Evolutionary conservation across 64 coral and sea anemone species (phyloP), one percentile per base, ranked within the genome.

Genomic region (Montipora cactus): DNA sequence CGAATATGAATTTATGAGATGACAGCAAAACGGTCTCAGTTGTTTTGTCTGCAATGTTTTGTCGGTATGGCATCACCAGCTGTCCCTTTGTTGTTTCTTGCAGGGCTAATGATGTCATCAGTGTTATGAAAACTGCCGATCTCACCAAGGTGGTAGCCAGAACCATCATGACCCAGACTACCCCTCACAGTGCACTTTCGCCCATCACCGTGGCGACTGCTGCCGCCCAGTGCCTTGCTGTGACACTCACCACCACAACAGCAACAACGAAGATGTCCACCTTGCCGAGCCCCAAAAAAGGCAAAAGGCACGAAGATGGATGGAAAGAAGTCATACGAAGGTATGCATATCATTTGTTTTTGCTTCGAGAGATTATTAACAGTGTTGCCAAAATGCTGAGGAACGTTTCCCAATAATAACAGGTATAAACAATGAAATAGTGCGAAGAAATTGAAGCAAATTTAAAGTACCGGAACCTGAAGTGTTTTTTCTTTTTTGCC

Each of bases 131-230:
- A 64, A 98, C 96, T 1, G 83, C 96, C 0, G 94, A 95, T 75
- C 88, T 98, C 45, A 98, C 94, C 21, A 98, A 98, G 79, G 96
- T 84, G 14, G 94, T 98, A n/a, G 94, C 96, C 0, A 93, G 91
- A 5, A 98, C 94, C 44, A 98, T 98, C 49, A 90, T 94, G 71
- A 97, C 95, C 37, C 94, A 90, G 74, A 58, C 96, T 11, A 91
- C 93, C 69, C 79, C 90, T 11, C 94, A 95, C 88, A 98, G 96
- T 89, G 94, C 92, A 58, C 81, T 98, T n/a, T 98, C 96, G 22
- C 96, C 96, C 37, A 98, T 98, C 80, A 98, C 94, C n/a, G 96
- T 98, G 49, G 96, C 96, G 61, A 98, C 96, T 77, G 96, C 96
- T 55, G 96, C 96, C 62, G 96, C 96, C 4, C 96, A 98, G 49